Evolutionary conservation across 2,797 vertebrate species (phyloP).

Genomic region (Paratrypauchen microcephalus): DNA sequence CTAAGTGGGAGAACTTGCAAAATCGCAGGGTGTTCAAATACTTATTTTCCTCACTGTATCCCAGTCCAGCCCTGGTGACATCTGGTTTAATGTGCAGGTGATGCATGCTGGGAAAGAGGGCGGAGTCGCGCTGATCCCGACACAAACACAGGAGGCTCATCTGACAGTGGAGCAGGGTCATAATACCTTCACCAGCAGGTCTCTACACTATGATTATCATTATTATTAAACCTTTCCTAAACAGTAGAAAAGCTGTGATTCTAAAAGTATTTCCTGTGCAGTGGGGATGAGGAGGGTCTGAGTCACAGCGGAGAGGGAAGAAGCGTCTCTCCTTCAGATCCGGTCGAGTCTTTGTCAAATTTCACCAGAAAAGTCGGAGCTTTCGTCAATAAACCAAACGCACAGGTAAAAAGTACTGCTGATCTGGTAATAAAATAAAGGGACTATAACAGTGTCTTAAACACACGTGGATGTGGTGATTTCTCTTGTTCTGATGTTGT

Average conservation of each 20-base stretch:
- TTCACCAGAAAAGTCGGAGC: constrained; percentile 95
- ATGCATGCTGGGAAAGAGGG: constrained; percentile 87
- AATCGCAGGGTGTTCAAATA: too few relatives aligned
- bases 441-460: too few relatives aligned
- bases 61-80: too few relatives aligned
- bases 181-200: constrained; percentile 90
- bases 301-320: constrained; percentile 80
- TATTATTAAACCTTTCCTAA: not conserved
- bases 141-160: constrained; percentile 77
- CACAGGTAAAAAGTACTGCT: constrained; percentile 62
- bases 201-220: not conserved
- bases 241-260: not conserved
- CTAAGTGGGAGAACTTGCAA: too few relatives aligned
- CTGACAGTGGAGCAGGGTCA: constrained; percentile 77
- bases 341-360: constrained; percentile 80
- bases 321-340: constrained; percentile 80
- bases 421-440: not conserved
- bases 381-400: constrained; percentile 92
- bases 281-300: constrained; percentile 83
- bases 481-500: not conserved
- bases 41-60: too few relatives aligned
- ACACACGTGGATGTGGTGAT: too few relatives aligned
- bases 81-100: constrained; percentile 64
- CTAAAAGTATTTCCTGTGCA: constrained; percentile 9
- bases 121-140: constrained; percentile 78